Evolutionary conservation across 2,797 vertebrate genomes (phyloP).

Genomic region (Bufotes viridis): DNA sequence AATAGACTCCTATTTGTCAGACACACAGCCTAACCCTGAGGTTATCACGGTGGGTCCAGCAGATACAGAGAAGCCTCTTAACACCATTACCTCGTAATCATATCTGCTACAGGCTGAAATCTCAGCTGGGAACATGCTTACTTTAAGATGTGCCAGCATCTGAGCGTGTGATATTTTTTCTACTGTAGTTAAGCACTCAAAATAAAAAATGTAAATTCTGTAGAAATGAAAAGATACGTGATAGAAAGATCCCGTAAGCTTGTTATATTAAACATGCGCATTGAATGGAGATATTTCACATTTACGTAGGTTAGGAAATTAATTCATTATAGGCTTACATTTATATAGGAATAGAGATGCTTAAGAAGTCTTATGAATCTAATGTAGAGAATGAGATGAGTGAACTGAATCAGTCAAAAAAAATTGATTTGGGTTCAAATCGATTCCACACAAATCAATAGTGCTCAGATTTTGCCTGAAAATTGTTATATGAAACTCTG

Average conservation of each 20-base stretch:
- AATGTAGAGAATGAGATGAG: not conserved
- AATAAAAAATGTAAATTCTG: constrained; percentile 18
- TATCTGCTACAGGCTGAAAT: constrained; percentile 78
- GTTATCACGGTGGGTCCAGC: constrained; percentile 83
- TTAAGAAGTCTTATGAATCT: constrained; percentile 19
- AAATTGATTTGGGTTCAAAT: no score
- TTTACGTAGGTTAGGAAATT: no score
- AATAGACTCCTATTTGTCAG: constrained; percentile 83
- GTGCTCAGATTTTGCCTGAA: no score
- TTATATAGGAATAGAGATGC: not conserved
- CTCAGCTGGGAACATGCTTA: constrained; percentile 71
- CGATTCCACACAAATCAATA: no score
- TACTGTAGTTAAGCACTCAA: not conserved
- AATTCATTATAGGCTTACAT: constrained; percentile 35
- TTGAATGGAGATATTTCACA: constrained; percentile 21
- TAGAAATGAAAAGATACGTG: not conserved
- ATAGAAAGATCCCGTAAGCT: constrained; percentile 20
- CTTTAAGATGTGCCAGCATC: constrained; percentile 69
- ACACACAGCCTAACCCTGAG: constrained; percentile 82
- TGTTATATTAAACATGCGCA: constrained; percentile 50
- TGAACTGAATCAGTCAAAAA: no score
- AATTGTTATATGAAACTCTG: no score
- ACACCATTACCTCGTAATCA: constrained; percentile 85
- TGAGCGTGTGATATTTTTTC: constrained; percentile 44
- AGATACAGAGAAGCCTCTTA: constrained; percentile 81